Conservation (phyloP, 2,797 vertebrate genomes). For the Danio kyathit region DNA sequence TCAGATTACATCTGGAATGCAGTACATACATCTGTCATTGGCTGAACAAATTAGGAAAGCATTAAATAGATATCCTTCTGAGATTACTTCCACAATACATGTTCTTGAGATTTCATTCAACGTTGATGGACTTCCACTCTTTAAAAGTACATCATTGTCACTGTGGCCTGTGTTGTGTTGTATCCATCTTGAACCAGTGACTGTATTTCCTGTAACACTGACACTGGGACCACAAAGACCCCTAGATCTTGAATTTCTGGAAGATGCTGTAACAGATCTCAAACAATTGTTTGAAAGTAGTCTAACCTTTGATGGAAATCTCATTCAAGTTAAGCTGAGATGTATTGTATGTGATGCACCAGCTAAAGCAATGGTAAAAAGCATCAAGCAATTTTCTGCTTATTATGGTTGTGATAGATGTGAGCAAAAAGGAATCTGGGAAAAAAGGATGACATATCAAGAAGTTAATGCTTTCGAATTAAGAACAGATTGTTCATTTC, state of each 20-base stretch:
- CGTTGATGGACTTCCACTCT: neutral
- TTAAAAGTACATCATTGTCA: neutral
- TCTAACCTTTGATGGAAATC: neutral
- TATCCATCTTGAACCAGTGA: neutral
- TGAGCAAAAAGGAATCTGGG: slow-evolving; percentile 2
- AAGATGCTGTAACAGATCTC: neutral
- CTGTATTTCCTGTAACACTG: neutral
- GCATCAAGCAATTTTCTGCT: neutral
- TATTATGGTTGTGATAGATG: neutral
- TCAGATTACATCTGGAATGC: slow-evolving; percentile 8
- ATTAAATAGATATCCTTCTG: neutral
- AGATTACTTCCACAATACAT: neutral
- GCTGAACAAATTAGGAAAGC: neutral
- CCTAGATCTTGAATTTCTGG: neutral
- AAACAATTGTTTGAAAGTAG: neutral
- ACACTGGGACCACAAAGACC: neutral
- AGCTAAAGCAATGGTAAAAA: slow-evolving; percentile 8
- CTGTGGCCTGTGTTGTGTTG: neutral
- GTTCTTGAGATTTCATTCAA: neutral
- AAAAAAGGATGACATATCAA: neutral
- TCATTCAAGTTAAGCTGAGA: neutral
- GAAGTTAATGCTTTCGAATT: neutral
- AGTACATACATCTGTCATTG: neutral
- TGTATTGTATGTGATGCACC: slow-evolving; percentile 5
- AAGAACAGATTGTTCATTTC: neutral